Conservation (phyloP, 2,888 invertebrate species). For the Dryococelus australis region DNA sequence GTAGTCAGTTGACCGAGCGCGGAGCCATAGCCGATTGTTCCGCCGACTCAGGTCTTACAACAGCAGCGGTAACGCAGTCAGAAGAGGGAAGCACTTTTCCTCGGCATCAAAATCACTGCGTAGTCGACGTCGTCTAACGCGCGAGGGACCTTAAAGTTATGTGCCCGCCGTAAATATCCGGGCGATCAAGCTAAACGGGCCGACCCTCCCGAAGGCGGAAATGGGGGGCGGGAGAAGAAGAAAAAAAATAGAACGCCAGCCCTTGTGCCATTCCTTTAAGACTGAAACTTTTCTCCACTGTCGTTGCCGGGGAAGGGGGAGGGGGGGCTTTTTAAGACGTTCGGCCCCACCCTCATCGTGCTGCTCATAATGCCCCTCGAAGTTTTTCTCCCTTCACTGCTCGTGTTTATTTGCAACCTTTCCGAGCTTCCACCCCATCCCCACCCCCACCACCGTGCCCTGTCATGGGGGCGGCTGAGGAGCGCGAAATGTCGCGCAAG, state of each 20-base stretch:
- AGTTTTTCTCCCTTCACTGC: neutral
- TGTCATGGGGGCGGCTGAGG: too few relatives aligned
- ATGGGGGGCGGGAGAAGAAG: neutral
- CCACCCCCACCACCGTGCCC: too few relatives aligned
- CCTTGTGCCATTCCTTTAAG: neutral
- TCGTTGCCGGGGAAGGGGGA: too few relatives aligned
- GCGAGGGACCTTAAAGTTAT: neutral
- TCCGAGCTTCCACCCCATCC: neutral
- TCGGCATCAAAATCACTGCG: neutral
- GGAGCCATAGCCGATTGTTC: neutral
- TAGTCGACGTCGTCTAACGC: neutral
- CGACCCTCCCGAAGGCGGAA: neutral
- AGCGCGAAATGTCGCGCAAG: too few relatives aligned
- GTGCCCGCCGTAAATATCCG: neutral
- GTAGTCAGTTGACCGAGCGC: too few relatives aligned
- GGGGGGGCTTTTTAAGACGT: neutral
- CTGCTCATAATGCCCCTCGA: neutral
- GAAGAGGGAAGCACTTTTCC: neutral
- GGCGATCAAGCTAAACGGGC: slow-evolving; percentile 11
- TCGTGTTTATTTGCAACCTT: neutral
- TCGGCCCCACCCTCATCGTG: neutral
- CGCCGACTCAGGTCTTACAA: neutral
- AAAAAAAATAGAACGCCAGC: neutral
- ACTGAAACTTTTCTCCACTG: neutral
- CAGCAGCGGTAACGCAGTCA: neutral